Evolutionary conservation across 2,888 invertebrate species (phyloP), one percentile per base, ranked within the genome.

Genomic region (Lydus trimaculatus): DNA sequence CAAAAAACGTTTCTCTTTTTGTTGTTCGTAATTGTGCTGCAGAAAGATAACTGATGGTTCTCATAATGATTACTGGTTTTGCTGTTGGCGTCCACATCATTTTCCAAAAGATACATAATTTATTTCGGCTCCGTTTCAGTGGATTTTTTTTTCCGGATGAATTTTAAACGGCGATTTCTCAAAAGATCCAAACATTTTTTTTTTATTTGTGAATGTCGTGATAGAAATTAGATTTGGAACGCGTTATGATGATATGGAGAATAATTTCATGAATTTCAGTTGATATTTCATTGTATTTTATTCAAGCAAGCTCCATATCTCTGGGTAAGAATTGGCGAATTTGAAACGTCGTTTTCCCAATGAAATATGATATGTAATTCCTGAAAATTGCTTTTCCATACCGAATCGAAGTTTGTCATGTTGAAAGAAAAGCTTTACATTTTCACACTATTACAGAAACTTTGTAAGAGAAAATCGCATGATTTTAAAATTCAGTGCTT

Each of bases 341-440:
- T 48, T 20, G 0, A 48, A 48, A 20, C 23, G 48, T 48, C 48
- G 11, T 48, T 48, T 20, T 48, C 11, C 20, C 20, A 9, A 9
- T 48, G 48, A 48, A 48, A 48, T 48, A 48, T 48, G 20, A 48
- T 48, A 48, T 20, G 48, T 48, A 20, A 20, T 48, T 48, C 48
- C 9, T 23, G 48, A 20, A 48, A 48, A 48, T 48, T 48, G 48
- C 9, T 48, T 48, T 48, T 48, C 20, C 48, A 48, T 48, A 20
- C 48, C 11, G 48, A 48, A 48, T 20, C 48, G 8, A 20, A 48
- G 9, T 48, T 20, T 48, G 48, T 23, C 48, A 20, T 8, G 43
- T 4, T 43, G 43, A 48, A 48, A 20, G 20, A 9, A 23, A 48
- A 48, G 48, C 48, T 20, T 48, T 48, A 48, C 20, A 48, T 5